Evolutionary conservation across 1,140 invertebrate genomes (phyloP).

Genomic region (Papilio glaucus): DNA sequence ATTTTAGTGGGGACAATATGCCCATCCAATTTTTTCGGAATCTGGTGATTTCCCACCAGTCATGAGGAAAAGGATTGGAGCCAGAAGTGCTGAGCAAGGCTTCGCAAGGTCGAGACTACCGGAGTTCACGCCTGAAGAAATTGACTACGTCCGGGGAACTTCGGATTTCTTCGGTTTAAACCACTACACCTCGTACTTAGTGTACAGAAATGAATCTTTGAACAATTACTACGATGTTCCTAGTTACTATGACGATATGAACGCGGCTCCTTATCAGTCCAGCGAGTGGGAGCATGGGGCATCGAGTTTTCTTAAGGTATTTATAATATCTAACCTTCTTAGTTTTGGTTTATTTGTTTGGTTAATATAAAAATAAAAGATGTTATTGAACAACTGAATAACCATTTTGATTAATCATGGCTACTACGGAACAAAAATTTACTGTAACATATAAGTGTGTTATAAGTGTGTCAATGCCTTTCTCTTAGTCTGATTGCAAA

Average conservation of each 20-base stretch:
- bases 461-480: no score
- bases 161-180: slow-evolving; percentile 86
- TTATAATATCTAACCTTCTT: no score
- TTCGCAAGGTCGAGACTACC: slow-evolving; percentile 69
- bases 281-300: slow-evolving; percentile 44
- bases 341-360: no score
- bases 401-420: no score
- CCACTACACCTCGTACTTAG: slow-evolving; percentile 79
- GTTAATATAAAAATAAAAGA: no score
- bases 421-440: no score
- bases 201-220: slow-evolving; percentile 51
- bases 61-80: slow-evolving; percentile 80
- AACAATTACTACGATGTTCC: slow-evolving; percentile 36
- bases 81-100: slow-evolving; percentile 77
- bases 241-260: slow-evolving; percentile 45
- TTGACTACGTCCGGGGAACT: slow-evolving; percentile 60
- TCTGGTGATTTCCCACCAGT: slow-evolving; percentile 84
- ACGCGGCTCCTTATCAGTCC: slow-evolving; percentile 34
- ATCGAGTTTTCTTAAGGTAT: slow-evolving; percentile 46
- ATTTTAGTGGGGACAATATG: slow-evolving; percentile 56
- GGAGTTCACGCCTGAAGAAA: slow-evolving; percentile 65
- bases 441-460: no score
- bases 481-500: no score
- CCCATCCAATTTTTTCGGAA: slow-evolving; percentile 83
- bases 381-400: no score